These are phyloP conservation scores for Merluccius polli DNA, from an alignment of 2,797 vertebrate species.

Conservation along the genomic window DNA sequence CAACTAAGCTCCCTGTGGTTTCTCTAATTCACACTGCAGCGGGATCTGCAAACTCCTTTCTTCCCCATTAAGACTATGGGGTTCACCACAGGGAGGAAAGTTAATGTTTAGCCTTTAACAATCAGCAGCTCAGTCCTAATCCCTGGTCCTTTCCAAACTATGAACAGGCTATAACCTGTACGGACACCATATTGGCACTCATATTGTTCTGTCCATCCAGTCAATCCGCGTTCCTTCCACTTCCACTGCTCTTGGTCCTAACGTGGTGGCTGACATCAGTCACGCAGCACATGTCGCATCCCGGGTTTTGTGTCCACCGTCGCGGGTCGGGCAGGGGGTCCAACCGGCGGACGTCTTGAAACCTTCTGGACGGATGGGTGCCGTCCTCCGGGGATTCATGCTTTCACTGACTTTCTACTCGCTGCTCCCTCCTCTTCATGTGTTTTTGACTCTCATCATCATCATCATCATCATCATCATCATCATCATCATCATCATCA, in stretches of 20 bases:
- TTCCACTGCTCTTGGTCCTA: neutral
- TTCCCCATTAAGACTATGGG: conserved; percentile 51
- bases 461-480: too few species aligned
- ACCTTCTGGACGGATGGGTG: neutral
- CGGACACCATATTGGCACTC: neutral
- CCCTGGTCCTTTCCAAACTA: neutral
- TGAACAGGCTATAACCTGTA: neutral
- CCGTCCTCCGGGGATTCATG: neutral
- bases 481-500: too few species aligned
- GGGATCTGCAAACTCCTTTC: conserved; percentile 46
- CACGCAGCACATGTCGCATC: neutral
- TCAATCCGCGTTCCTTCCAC: neutral
- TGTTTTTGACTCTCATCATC: neutral
- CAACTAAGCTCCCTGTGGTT: conserved; percentile 57
- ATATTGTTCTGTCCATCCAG: neutral
- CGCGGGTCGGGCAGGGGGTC: neutral
- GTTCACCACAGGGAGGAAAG: conserved; percentile 30
- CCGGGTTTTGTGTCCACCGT: too few species aligned
- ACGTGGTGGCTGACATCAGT: neutral
- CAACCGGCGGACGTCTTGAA: neutral
- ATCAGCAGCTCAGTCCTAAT: neutral
- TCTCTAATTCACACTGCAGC: conserved; percentile 55
- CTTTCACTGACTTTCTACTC: neutral
- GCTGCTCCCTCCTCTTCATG: neutral
- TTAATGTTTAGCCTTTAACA: conserved; percentile 12